Evolutionary conservation across 2,113 vertebrate species (phyloP).

Genomic region (Bubo bubo): DNA sequence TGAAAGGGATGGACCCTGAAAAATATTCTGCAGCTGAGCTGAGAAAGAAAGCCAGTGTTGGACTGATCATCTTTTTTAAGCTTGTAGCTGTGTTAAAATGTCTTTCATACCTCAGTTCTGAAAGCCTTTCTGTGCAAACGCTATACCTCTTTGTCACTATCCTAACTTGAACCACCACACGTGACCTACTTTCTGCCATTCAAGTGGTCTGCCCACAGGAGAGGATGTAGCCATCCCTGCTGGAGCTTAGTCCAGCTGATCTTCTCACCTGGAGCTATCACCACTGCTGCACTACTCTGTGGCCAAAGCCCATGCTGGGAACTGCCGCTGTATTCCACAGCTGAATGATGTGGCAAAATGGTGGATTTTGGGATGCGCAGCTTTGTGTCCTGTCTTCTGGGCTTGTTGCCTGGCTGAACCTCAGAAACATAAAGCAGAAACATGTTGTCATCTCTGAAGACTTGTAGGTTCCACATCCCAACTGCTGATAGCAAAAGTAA

Average conservation of each 20-base stretch:
- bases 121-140: background rate
- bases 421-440: background rate
- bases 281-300: background rate
- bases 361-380: background rate
- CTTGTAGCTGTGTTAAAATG: background rate
- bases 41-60: background rate
- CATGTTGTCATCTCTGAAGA: background rate
- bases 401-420: background rate
- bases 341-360: background rate
- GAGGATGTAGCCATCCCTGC: background rate
- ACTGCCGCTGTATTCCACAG: background rate
- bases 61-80: background rate
- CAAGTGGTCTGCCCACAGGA: background rate
- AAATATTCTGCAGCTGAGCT: background rate
- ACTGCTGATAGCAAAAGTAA: background rate
- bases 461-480: background rate
- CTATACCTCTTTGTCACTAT: background rate
- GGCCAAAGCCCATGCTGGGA: background rate
- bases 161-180: background rate
- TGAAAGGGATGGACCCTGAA: background rate
- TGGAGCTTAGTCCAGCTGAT: background rate
- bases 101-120: background rate
- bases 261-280: background rate
- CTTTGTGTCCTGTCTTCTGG: background rate
- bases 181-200: background rate